Evolutionary conservation across 2,113 vertebrate genomes (phyloP), one percentile per base, ranked within the genome.

Genomic region (Pelmatolapia mariae): DNA sequence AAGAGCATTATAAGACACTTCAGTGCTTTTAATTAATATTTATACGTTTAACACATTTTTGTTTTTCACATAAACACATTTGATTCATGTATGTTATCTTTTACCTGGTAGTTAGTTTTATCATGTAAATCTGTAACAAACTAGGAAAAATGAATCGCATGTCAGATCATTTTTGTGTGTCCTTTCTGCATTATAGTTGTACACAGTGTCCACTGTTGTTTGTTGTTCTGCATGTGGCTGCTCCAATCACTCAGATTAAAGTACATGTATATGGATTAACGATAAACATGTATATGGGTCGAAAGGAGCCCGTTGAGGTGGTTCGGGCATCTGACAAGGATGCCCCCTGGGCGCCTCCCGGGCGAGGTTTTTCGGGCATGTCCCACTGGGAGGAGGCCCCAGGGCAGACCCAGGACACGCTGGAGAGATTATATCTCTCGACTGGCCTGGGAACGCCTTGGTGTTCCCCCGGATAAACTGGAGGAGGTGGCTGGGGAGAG

Each of bases 351-450:
- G 52, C 3, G 4, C 53, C 10, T 54, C n/a, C 11, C 0, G 7
- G 22, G 54, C 0, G 22, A 56, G 22, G 12, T 26, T 12, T 57
- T 26, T 3, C 0, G 0, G 26, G 26, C 57, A 18, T 1, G 26
- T 59, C 57, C 26, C 26, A 59, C 0, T 0, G 15, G 26, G 57
- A 59, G 15, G 57, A 59, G 57, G 15, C 57, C 26, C 3, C 5
- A 3, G 57, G 15, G 0, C 26, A 59, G 5, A 31, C 57, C 57
- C 57, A 59, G 57, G 26, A 18, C 57, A 31, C 15, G 0, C 57
- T 59, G 56, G 56, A 10, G 26, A 59, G 56, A 31, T 1, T 10
- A 59, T 2, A 59, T 31, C 15, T 59, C 15, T 59, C 0, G 2
- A 10, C 10, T 54, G 53, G 53, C 6, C 53, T 24, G 53, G 52